Evolutionary conservation across 2,888 invertebrate species (phyloP).

Genomic region (Nomada hirtipes): DNA sequence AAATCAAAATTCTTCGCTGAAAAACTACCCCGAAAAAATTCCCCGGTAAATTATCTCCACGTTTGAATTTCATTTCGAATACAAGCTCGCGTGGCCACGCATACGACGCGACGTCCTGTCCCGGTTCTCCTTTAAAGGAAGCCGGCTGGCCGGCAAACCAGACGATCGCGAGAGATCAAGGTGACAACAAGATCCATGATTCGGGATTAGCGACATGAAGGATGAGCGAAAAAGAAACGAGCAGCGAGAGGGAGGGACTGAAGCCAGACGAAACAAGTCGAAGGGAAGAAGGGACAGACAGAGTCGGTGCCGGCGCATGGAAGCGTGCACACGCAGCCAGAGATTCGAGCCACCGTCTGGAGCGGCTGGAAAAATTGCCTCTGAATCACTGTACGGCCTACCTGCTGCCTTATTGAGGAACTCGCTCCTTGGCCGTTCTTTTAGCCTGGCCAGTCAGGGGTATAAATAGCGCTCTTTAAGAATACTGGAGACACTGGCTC

Average conservation of each 20-base stretch:
- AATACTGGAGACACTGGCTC: constrained; percentile 70
- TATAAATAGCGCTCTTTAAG: constrained; percentile 78
- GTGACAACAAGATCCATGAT: constrained; percentile 74
- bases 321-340: constrained; percentile 62
- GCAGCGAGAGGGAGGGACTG: constrained; percentile 5
- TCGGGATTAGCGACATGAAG: constrained; percentile 69
- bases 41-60: background rate
- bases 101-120: constrained; percentile 32
- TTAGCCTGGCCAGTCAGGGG: constrained; percentile 74
- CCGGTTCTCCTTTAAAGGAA: constrained; percentile 71
- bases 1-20: too few species aligned
- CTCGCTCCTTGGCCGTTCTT: constrained; percentile 74
- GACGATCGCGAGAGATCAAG: constrained; percentile 69
- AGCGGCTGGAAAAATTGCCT: constrained; percentile 75
- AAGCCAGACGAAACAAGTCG: background rate
- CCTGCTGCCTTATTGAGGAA: constrained; percentile 83
- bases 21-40: too few species aligned
- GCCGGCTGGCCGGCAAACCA: constrained; percentile 46
- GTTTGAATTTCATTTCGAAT: constrained; percentile 26
- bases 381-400: constrained; percentile 81
- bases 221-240: constrained; percentile 47
- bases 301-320: constrained; percentile 38
- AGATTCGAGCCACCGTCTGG: constrained; percentile 75
- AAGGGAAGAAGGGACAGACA: constrained; percentile 2
- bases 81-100: constrained; percentile 5